Evolutionary conservation across 92 coral and sea anemone genomes (phyloP), one percentile per base, ranked within the genome.

Genomic region (Scolanthus callimorphus): DNA sequence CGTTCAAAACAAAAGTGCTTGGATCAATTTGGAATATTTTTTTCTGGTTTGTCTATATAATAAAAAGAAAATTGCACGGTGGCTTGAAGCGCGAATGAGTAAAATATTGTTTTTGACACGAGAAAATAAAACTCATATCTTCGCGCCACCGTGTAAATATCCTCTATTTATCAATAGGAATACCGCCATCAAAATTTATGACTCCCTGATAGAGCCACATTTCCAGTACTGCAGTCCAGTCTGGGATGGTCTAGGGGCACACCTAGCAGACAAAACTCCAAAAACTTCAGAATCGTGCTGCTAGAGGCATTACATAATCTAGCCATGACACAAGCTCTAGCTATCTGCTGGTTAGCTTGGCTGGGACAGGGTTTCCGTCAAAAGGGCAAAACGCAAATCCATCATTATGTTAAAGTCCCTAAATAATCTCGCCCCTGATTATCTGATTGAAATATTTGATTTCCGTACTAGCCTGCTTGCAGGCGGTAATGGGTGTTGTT

Each of bases 271-370:
- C 43, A 34, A 34, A n/a, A n/a, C n/a, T n/a, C n/a, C n/a, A n/a
- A n/a, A n/a, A n/a, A 19, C 23, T 46, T 11, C 52, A 46, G 23
- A 46, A 46, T 20, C 52, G 52, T 10, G 52, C 52, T 20, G 52
- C 52, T 4, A 46, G 52, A 20, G 52, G 4, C 23, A 20, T 46
- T 10, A 46, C 17, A 6, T 4, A 46, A 46, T 9, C 52, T 4
- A 46, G 22, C 52, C 17, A 46, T 46, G 52, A 46, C 52, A 46
- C 52, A 4, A 46, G 52, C 52, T 46, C 52, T 46, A 11, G 23
- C 19, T 4, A 46, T 46, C 22, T 46, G 52, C 12, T 46, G 4
- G 23, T 9, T 6, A 6, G 52, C 52, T 46, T 46, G 52, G 52
- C 11, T 46, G 52, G 52, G 52, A 46, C 23, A 9, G 23, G 12